These are phyloP conservation scores for Drosophila subobscura DNA, from an alignment of 1,140 invertebrate genomes.

Conservation along the genomic window DNA sequence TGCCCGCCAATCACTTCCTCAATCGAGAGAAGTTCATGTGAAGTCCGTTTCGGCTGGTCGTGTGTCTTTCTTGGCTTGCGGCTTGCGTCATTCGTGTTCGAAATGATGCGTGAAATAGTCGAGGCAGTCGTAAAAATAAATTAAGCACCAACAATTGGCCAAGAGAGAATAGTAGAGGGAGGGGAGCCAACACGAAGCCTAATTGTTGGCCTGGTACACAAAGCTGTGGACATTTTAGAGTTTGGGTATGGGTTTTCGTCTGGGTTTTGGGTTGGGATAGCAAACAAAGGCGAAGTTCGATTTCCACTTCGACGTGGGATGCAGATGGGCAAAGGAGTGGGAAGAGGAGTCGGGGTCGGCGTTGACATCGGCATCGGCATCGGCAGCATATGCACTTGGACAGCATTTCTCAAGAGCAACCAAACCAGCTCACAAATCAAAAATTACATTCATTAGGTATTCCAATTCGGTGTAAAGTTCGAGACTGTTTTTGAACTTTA, in stretches of 20 bases:
- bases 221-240: constrained; percentile 29
- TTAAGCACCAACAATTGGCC: constrained; percentile 29
- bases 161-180: background rate
- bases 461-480: constrained; percentile 26
- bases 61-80: background rate
- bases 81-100: constrained; percentile 32
- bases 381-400: constrained; percentile 22
- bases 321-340: constrained; percentile 6
- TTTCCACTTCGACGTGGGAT: constrained; percentile 26
- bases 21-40: constrained; percentile 83
- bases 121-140: constrained; percentile 45
- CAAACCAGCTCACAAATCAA: constrained; percentile 42
- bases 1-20: constrained; percentile 85
- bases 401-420: constrained; percentile 12
- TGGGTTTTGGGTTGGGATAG: background rate
- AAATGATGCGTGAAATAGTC: constrained; percentile 48
- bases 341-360: constrained; percentile 21
- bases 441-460: constrained; percentile 45
- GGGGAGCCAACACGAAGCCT: constrained; percentile 36
- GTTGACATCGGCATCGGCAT: too few species aligned
- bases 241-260: background rate
- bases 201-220: constrained; percentile 60
- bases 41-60: constrained; percentile 10
- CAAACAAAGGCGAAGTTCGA: constrained; percentile 29
- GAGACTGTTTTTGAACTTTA: constrained; percentile 8